A percentile compares a stretch with the other conserved stretches of the same genome.
Conservation (phyloP, 2,113 vertebrate species). For the Cnemophilus loriae region DNA sequence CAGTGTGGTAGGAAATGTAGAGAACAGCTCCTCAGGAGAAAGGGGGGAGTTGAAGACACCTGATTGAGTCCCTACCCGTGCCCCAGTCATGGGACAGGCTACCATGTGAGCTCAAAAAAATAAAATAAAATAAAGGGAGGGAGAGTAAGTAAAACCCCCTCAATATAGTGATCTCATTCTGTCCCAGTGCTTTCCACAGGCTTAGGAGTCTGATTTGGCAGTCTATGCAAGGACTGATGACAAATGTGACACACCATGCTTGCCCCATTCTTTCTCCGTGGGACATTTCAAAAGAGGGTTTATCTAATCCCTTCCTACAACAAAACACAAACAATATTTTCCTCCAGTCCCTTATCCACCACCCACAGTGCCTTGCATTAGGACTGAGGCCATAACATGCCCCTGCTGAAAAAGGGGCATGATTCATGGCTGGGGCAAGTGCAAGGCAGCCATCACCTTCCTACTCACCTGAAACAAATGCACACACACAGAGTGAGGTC, state of each 20-base stretch:
- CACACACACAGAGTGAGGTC: fast-evolving
- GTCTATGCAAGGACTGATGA: not conserved
- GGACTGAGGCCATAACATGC: not conserved
- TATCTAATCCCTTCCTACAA: not conserved
- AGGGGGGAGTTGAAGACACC: not conserved
- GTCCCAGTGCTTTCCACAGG: not conserved
- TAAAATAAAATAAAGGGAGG: not conserved
- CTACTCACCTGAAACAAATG: not conserved
- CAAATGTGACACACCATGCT: not conserved
- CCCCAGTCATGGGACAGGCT: not conserved
- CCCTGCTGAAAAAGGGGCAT: not conserved
- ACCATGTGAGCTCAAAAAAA: not conserved
- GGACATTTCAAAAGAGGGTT: not conserved
- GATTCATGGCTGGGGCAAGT: not conserved
- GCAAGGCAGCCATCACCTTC: not conserved
- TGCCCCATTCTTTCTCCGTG: not conserved
- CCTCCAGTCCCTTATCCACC: not conserved
- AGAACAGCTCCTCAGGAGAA: not conserved
- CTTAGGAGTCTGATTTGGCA: not conserved
- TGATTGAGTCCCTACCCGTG: not conserved
- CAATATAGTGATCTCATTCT: not conserved
- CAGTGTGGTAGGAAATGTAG: not conserved
- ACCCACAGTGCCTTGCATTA: not conserved
- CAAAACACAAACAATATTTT: not conserved
- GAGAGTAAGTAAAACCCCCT: fast-evolving